These are phyloP conservation scores for Hozukius guyotensis DNA, from an alignment of 2,797 vertebrate genomes.

Conservation along the genomic window DNA sequence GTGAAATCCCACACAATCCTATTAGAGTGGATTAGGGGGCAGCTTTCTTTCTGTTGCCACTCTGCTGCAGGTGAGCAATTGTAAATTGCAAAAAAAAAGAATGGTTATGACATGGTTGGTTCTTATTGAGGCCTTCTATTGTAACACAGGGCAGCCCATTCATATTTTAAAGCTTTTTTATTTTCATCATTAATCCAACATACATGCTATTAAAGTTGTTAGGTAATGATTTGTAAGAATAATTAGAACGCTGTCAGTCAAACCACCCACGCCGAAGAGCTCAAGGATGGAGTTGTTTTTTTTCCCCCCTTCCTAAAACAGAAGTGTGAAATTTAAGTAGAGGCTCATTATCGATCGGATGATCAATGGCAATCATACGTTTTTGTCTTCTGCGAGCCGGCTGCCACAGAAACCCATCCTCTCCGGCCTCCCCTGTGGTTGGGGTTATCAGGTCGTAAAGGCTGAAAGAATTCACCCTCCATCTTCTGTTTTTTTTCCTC, in stretches of 20 bases:
- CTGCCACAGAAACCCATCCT: constrained; percentile 39
- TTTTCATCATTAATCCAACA: constrained; percentile 49
- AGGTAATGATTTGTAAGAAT: constrained; percentile 41
- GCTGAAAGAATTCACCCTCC: constrained; percentile 36
- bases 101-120: constrained; percentile 59
- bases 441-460: constrained; percentile 29
- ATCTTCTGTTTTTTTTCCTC: constrained; percentile 22
- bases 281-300: background rate
- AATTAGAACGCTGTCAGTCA: constrained; percentile 58
- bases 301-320: constrained; percentile 14
- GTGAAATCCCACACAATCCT: constrained; percentile 87
- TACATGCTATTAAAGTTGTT: constrained; percentile 20
- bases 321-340: constrained; percentile 53
- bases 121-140: constrained; percentile 48
- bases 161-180: constrained; percentile 18
- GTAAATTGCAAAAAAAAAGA: constrained; percentile 66
- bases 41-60: constrained; percentile 73
- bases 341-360: constrained; percentile 52
- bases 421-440: constrained; percentile 37
- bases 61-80: constrained; percentile 81
- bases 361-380: constrained; percentile 70
- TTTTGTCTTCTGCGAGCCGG: constrained; percentile 28
- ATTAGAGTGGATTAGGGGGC: constrained; percentile 84
- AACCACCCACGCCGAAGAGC: constrained; percentile 24
- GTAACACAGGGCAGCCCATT: constrained; percentile 48